Conservation (phyloP, 2,113 vertebrate species). For the Gasterosteus aculeatus region DNA sequence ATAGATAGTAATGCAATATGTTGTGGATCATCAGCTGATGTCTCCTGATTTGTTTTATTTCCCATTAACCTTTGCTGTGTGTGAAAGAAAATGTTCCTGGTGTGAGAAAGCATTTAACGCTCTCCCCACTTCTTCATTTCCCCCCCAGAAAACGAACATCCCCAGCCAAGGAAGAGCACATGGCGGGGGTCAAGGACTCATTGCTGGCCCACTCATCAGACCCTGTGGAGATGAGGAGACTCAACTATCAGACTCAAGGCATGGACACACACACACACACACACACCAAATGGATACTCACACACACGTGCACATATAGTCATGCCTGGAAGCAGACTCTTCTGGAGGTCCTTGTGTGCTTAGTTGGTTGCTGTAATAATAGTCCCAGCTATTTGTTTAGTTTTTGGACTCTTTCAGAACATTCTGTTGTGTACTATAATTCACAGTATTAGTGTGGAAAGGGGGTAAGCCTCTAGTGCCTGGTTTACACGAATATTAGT, state of each 20-base stretch:
- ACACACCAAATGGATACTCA: background rate
- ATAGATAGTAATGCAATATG: background rate
- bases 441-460: background rate
- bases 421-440: background rate
- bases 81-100: background rate
- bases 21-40: background rate
- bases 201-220: conserved; percentile 90
- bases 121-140: background rate
- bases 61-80: background rate
- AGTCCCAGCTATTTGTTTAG: background rate
- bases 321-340: background rate
- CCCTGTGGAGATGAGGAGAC: conserved; percentile 94
- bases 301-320: background rate
- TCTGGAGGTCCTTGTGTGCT: background rate
- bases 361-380: background rate
- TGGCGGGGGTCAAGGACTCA: conserved; percentile 89
- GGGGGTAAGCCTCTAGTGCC: too few species aligned
- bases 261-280: conserved; percentile 36
- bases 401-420: background rate
- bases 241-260: conserved; percentile 97
- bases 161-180: conserved; percentile 91
- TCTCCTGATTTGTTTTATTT: background rate
- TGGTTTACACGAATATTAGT: background rate
- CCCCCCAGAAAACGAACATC: conserved; percentile 89
- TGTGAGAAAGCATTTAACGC: background rate